Conservation (phyloP, 2,113 vertebrate genomes). For the Rhea americana region DNA sequence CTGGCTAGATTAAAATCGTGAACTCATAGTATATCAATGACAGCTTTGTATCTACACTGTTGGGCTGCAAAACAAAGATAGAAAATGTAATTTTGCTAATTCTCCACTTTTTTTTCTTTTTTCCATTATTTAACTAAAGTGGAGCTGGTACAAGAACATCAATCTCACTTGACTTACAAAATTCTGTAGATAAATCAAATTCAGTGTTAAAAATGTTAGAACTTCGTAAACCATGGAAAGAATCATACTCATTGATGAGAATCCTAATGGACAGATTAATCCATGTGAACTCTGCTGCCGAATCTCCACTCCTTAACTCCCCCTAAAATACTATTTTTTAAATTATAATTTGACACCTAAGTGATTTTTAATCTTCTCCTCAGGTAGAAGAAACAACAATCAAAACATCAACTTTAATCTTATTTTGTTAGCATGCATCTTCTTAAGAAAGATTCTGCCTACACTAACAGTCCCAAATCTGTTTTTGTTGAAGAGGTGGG, state of each 20-base stretch:
- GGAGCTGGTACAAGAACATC: neutral
- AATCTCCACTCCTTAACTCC: neutral
- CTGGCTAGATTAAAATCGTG: constrained; percentile 41
- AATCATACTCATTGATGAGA: neutral
- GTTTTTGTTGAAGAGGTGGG: neutral
- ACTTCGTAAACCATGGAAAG: neutral
- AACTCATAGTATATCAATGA: constrained; percentile 24
- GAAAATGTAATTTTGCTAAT: constrained; percentile 40
- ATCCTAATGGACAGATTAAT: neutral
- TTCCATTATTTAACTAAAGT: too few relatives aligned
- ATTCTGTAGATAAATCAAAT: neutral
- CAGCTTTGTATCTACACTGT: constrained; percentile 31
- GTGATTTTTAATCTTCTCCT: neutral
- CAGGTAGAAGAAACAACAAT: neutral
- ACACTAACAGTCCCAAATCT: neutral
- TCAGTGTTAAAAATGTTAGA: neutral
- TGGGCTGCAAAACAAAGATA: constrained; percentile 36
- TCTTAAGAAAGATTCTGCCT: neutral
- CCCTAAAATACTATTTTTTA: neutral
- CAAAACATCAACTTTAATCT: neutral
- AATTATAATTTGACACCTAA: neutral
- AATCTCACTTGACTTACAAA: constrained; percentile 25
- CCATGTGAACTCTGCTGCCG: neutral
- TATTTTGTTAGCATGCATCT: neutral
- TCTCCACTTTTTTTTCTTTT: neutral